Evolutionary conservation across 53 echinoderm and acorn worm species (phyloP).

Genomic region (Crossaster papposus): DNA sequence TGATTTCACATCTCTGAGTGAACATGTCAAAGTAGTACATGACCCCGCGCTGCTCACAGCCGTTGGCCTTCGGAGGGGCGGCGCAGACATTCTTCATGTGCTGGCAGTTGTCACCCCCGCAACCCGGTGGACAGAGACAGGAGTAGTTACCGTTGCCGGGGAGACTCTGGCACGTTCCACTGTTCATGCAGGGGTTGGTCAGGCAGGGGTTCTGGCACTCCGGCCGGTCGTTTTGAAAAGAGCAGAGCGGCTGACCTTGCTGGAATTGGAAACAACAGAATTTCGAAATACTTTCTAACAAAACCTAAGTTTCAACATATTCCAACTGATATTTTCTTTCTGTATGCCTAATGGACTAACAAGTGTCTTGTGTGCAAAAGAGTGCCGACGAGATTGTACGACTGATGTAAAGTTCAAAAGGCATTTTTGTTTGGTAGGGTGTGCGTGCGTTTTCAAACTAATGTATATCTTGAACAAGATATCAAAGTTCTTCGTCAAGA

Average conservation of each 20-base stretch:
- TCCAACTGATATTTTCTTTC: too few relatives aligned
- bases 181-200: constrained; percentile 78
- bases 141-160: constrained; percentile 78
- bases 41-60: constrained; percentile 64
- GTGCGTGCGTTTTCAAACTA: too few relatives aligned
- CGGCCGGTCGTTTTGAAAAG: constrained; percentile 55
- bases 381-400: too few relatives aligned
- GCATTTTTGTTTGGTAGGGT: too few relatives aligned
- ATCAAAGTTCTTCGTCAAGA: too few relatives aligned
- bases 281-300: background rate
- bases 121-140: constrained; percentile 86
- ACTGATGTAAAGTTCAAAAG: too few relatives aligned
- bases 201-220: constrained; percentile 85
- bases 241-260: constrained; percentile 54
- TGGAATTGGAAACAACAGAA: background rate
- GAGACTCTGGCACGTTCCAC: constrained; percentile 76
- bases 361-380: too few relatives aligned
- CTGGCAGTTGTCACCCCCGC: constrained; percentile 77
- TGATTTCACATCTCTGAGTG: constrained; percentile 85
- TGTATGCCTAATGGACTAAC: too few relatives aligned
- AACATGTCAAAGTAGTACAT: constrained; percentile 85
- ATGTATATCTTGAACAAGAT: too few relatives aligned
- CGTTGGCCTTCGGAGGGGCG: constrained; percentile 55
- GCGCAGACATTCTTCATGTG: constrained; percentile 92
- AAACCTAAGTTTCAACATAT: too few relatives aligned